Evolutionary conservation across 2,888 invertebrate genomes (phyloP), one percentile per base, ranked within the genome.

Genomic region (Pinctada fucata): DNA sequence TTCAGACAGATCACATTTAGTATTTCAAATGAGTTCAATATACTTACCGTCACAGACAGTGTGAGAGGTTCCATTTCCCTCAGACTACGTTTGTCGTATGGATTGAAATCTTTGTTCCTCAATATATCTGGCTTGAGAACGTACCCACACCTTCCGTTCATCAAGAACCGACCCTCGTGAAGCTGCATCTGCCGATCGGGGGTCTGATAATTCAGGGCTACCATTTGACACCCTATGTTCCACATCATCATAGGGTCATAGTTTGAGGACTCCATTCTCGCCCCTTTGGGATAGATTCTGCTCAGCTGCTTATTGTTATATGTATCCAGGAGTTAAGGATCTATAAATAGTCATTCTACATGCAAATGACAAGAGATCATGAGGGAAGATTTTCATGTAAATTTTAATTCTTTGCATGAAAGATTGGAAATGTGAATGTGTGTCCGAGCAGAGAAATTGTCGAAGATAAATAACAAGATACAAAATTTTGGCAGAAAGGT

Each of bases 181-280:
- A 99, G 91, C 93, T 99, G 99, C 98, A 99, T 99, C 10, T 97
- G 94, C 90, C 96, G 97, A 92, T 99, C 99, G n/a, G 94, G 94
- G 0, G 99, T 99, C 93, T 99, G 99, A 93, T 97, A 99, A 93
- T 99, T 99, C 3, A 99, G 93, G 0, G 99, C 99, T 0, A 97
- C 97, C 97, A 99, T 97, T 93, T 99, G 99, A 70, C 96, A 97
- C 1, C 98, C 99, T 10, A 95, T 95, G 92, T 97, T 98, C 99
- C 99, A 99, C 93, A 98, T 96, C 1, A 96, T 95, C 4, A 97
- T 94, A 0, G 99, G 99, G 93, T 96, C 97, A 92, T 98, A 99
- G 93, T 99, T 99, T 0, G 98, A 98, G 0, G 99, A 99, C 90
- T 99, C 99, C 76, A 99, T 95, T 72, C 99, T 94, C 90, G 97